Evolutionary conservation across 2,113 vertebrate species (phyloP).

Genomic region (Illadopsis cleaveri): DNA sequence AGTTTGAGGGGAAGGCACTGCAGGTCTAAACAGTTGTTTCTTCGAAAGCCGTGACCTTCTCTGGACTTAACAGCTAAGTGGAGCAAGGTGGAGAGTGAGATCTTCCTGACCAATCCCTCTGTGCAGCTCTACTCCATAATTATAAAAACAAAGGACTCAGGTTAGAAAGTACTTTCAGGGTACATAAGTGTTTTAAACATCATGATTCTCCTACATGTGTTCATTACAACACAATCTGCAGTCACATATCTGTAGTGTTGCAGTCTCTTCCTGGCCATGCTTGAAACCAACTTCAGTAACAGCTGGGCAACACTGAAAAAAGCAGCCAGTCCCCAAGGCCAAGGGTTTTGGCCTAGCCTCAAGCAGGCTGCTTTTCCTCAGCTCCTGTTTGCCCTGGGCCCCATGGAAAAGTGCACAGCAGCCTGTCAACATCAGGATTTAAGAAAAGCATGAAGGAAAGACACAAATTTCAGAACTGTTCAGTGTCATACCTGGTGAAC

Average conservation of each 20-base stretch:
- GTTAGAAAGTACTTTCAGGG: rapidly evolving
- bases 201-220: not conserved
- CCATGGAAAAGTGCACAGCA: not conserved
- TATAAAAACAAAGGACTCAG: not conserved
- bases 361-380: not conserved
- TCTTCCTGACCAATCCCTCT: not conserved
- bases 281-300: not conserved
- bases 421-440: not conserved
- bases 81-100: not conserved
- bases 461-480: not conserved
- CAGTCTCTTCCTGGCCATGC: not conserved
- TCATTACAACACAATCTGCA: not conserved
- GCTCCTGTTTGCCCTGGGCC: not conserved
- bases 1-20: not conserved
- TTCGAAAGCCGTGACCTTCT: not conserved
- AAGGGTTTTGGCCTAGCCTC: not conserved
- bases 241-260: not conserved
- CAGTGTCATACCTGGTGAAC: not conserved
- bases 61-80: not conserved
- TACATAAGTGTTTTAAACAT: not conserved
- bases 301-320: not conserved
- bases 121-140: not conserved
- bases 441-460: not conserved
- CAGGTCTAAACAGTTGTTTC: not conserved
- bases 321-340: not conserved